Percentiles rank a stretch among this genome's conserved stretches.
These are phyloP conservation scores for Cyphomyrus discorhynchus DNA, from an alignment of 2,113 vertebrate genomes.

Conservation along the genomic window DNA sequence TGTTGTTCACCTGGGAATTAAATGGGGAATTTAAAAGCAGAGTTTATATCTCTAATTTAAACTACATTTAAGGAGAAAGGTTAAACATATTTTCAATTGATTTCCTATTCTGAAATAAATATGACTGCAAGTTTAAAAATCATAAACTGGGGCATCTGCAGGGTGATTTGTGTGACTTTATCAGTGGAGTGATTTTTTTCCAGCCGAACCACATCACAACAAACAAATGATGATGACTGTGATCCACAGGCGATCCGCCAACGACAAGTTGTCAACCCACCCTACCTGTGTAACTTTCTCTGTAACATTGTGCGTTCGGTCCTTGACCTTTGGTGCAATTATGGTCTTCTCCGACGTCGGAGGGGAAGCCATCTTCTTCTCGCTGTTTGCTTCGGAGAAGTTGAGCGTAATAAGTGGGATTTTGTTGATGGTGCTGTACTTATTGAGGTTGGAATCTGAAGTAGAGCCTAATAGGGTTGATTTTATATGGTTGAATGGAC, in stretches of 20 bases:
- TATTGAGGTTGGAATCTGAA: constrained; percentile 96
- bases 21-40: not conserved
- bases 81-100: not conserved
- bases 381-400: constrained; percentile 90
- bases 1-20: not conserved
- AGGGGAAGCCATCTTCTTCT: constrained; percentile 87
- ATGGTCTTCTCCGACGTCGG: constrained; percentile 95
- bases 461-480: constrained; percentile 94
- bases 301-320: constrained; percentile 94
- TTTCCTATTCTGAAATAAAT: not conserved
- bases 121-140: not conserved
- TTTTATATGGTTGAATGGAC: constrained; percentile 94
- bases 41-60: not conserved
- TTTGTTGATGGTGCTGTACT: constrained; percentile 98
- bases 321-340: constrained; percentile 96
- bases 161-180: not conserved
- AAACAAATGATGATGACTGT: not conserved
- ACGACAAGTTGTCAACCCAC: not conserved
- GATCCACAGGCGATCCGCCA: not conserved
- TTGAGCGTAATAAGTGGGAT: constrained; percentile 96
- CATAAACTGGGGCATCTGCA: not conserved
- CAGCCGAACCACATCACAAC: not conserved
- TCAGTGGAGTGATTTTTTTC: not conserved
- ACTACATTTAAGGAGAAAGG: not conserved
- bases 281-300: constrained; percentile 96